Evolutionary conservation across 2,797 vertebrate species (phyloP).

Genomic region (Lepidocolaptes lacrymiger): DNA sequence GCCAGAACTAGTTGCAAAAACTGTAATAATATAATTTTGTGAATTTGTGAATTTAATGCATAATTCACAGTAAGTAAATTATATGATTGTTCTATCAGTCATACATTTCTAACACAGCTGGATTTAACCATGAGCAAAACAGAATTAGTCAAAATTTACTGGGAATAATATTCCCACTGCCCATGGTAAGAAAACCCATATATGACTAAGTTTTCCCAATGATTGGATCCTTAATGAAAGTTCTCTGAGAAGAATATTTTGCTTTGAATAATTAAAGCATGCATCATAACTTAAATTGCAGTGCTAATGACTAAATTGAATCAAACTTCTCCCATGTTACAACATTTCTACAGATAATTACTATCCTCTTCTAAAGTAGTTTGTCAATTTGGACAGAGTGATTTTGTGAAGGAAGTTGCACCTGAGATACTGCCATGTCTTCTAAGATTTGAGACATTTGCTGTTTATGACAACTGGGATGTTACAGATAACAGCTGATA

Average conservation of each 20-base stretch:
- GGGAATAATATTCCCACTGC: neutral
- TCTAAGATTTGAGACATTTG: neutral
- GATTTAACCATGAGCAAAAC: neutral
- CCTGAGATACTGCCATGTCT: slow-evolving; percentile 18
- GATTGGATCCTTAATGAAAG: neutral
- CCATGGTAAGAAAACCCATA: neutral
- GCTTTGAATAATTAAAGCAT: slow-evolving; percentile 62
- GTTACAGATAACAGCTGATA: neutral
- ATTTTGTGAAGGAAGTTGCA: slow-evolving; percentile 43
- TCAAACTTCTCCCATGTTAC: slow-evolving; percentile 9
- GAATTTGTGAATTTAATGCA: neutral
- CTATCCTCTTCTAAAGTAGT: slow-evolving; percentile 39
- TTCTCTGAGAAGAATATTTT: slow-evolving; percentile 31
- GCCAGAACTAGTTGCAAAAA: neutral
- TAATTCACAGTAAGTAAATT: neutral
- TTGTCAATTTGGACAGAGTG: slow-evolving; percentile 34
- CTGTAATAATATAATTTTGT: neutral
- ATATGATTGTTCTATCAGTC: neutral
- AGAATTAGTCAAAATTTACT: neutral
- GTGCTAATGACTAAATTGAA: slow-evolving; percentile 68
- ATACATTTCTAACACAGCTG: neutral
- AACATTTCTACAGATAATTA: slow-evolving; percentile 63
- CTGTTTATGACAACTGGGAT: neutral
- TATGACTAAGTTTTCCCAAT: neutral
- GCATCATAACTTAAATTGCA: slow-evolving; percentile 61